phyloP scores from a whole-genome alignment of 37 sponge, comb jelly and placozoan species.

The Hexactinellida sp. region DNA sequence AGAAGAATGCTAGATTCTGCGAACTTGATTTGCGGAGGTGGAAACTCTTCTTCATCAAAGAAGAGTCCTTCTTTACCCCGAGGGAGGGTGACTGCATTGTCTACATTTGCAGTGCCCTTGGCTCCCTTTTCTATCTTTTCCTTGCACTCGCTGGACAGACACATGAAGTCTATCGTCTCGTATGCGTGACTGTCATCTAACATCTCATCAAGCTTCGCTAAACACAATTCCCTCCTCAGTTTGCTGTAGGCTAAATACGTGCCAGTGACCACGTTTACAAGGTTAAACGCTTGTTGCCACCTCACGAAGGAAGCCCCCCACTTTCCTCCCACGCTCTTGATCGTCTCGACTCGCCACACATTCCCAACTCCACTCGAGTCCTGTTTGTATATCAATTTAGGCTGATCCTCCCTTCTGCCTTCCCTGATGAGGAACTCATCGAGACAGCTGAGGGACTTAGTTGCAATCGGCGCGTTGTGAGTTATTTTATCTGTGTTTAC shows the following conservation, averaged over 20 bases:
- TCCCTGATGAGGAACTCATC: background rate
- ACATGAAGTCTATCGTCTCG: background rate
- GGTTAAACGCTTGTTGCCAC: constrained; percentile 5
- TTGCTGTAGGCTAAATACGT: background rate
- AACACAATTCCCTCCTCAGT: background rate
- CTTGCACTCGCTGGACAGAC: background rate
- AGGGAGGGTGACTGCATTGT: background rate
- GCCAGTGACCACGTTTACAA: background rate
- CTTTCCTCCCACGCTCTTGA: constrained; percentile 9
- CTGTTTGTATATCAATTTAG: background rate
- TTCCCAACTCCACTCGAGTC: background rate
- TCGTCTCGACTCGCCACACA: constrained; percentile 1
- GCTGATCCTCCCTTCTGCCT: background rate
- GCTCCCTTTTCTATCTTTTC: background rate
- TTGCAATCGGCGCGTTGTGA: background rate
- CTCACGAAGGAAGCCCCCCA: constrained; percentile 6
- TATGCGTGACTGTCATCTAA: background rate
- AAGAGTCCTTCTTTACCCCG: background rate
- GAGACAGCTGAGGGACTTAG: background rate
- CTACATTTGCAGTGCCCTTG: background rate
- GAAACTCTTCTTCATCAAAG: constrained; percentile 13
- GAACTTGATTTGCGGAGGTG: constrained; percentile 4
- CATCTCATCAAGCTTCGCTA: background rate
- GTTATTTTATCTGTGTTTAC: background rate
- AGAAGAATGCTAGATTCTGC: background rate